phyloP scores from a whole-genome alignment of 1,140 invertebrate species.

The Drosophila sturtevanti region DNA sequence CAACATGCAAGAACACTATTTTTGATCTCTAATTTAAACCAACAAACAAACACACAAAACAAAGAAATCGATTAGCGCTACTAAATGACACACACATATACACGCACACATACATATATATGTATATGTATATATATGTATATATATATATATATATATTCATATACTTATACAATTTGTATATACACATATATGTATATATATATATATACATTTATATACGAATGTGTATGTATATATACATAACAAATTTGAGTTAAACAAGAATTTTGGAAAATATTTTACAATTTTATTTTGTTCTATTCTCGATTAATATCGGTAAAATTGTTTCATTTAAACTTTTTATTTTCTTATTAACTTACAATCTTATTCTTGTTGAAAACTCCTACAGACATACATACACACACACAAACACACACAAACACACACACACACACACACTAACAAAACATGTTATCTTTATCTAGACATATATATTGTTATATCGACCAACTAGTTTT shows the following conservation, averaged over 20 bases:
- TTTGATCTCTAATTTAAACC: conserved; percentile 75
- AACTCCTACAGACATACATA: conserved; percentile 34
- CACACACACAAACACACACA: conserved; percentile 25
- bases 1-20: conserved; percentile 76
- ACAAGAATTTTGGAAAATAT: conserved; percentile 45
- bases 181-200: conserved; percentile 25
- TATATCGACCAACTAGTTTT: conserved; percentile 74
- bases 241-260: conserved; percentile 7
- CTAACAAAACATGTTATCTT: conserved; percentile 65
- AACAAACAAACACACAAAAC: conserved; percentile 23
- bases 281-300: conserved; percentile 39
- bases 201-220: conserved; percentile 20
- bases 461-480: conserved; percentile 75
- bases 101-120: background rate
- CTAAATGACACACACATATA: conserved; percentile 42
- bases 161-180: too few species aligned
- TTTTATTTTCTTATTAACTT: conserved; percentile 42
- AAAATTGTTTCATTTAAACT: conserved; percentile 42
- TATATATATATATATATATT: conserved; percentile 15
- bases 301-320: conserved; percentile 31
- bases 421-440: conserved; percentile 37
- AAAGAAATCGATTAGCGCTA: conserved; percentile 67
- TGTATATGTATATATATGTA: conserved; percentile 19
- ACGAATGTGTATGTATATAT: conserved; percentile 17
- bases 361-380: conserved; percentile 66